A percentile compares a stretch with the other conserved stretches of the same genome.
Conservation (phyloP, 2,113 vertebrate species). For the Syrmaticus mikado region DNA sequence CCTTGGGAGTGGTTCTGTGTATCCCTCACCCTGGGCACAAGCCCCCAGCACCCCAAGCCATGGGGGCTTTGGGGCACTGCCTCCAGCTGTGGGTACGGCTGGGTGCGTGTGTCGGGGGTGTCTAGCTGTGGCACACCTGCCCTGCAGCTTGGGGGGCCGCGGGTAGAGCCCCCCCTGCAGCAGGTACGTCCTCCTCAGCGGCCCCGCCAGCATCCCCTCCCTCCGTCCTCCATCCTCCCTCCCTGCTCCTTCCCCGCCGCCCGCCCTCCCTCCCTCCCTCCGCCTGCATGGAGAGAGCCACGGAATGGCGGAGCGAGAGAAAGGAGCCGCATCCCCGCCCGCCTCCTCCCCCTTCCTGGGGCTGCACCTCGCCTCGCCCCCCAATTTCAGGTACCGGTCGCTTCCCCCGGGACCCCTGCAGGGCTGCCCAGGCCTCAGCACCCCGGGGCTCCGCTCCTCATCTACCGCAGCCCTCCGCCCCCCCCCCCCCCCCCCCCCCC, state of each 20-base stretch:
- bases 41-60: too few relatives aligned
- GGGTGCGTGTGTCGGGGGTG: not conserved
- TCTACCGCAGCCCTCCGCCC: not conserved
- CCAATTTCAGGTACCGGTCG: slow-evolving; percentile 84
- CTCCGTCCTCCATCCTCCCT: not conserved
- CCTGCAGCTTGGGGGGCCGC: not conserved
- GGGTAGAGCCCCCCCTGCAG: not conserved
- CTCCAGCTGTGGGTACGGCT: not conserved
- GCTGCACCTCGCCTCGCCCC: slow-evolving; percentile 83
- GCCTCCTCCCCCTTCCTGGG: slow-evolving; percentile 81
- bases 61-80: not conserved
- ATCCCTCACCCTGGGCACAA: not conserved
- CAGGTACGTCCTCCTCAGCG: slow-evolving; percentile 15
- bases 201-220: not conserved
- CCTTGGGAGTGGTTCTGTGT: not conserved
- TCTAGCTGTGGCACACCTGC: not conserved
- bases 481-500: too few relatives aligned
- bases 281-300: slow-evolving; percentile 60
- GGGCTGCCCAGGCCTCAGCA: not conserved
- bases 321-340: slow-evolving; percentile 80
- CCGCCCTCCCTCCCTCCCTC: not conserved
- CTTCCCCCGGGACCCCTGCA: not conserved
- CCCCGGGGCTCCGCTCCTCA: not conserved
- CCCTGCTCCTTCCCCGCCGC: not conserved
- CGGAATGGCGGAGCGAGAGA: slow-evolving; percentile 90